These are phyloP conservation scores for Masticophis lateralis DNA, from an alignment of 2,797 vertebrate genomes.

Conservation along the genomic window DNA sequence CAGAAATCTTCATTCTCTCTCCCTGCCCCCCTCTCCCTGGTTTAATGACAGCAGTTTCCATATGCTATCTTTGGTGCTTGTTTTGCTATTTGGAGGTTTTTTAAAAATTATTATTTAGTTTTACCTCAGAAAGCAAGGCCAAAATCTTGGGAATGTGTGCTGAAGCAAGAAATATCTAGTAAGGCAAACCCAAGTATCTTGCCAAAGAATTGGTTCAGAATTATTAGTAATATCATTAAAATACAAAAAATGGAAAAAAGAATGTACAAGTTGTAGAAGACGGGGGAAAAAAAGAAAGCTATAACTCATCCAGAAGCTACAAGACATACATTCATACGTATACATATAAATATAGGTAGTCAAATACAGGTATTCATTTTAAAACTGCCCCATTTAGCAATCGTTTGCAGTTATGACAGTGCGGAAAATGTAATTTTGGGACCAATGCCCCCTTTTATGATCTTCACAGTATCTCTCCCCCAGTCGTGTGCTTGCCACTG, in stretches of 20 bases:
- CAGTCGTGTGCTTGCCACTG: background rate
- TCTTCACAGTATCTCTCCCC: background rate
- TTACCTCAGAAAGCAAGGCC: background rate
- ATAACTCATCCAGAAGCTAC: background rate
- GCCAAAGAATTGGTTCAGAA: background rate
- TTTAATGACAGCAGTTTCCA: background rate
- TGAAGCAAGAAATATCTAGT: background rate
- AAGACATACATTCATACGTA: background rate
- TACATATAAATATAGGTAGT: background rate
- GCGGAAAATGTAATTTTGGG: background rate
- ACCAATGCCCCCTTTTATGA: background rate
- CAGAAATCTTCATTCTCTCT: background rate
- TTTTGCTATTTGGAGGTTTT: background rate
- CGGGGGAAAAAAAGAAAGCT: background rate
- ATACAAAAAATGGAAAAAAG: background rate
- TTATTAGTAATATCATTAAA: background rate
- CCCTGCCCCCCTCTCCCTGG: background rate
- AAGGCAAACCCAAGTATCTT: background rate
- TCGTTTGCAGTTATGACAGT: background rate
- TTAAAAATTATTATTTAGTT: background rate
- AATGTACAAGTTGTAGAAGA: background rate
- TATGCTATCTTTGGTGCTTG: background rate
- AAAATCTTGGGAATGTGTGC: background rate
- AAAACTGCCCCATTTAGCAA: background rate
- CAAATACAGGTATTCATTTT: background rate